phyloP scores from a whole-genome alignment of 2,113 vertebrate genomes.

The Serilophus lunatus region DNA sequence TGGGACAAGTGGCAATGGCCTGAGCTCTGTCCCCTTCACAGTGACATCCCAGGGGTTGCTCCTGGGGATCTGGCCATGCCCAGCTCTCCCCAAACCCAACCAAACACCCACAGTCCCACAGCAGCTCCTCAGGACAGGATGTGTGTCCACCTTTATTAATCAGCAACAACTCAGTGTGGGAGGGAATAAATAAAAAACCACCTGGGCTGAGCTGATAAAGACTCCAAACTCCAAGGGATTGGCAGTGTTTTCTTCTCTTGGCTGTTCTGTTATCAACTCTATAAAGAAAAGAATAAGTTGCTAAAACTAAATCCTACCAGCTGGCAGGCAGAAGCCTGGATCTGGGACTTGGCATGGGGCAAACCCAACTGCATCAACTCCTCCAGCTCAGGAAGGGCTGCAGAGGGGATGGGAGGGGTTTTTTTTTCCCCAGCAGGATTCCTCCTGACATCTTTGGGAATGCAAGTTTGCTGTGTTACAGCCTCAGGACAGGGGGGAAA shows the following conservation, averaged over 20 bases:
- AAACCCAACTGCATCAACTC: too few relatives aligned
- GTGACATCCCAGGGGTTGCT: background rate
- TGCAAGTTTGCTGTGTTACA: too few relatives aligned
- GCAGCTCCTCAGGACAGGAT: background rate
- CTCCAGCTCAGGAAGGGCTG: too few relatives aligned
- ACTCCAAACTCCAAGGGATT: background rate
- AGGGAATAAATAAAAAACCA: background rate
- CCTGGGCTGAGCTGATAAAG: background rate
- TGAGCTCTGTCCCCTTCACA: accelerated
- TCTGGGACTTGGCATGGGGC: background rate
- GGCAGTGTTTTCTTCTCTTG: background rate
- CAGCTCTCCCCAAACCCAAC: background rate
- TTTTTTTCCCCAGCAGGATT: too few relatives aligned
- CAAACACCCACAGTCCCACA: accelerated
- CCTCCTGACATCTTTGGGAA: too few relatives aligned
- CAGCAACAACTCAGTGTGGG: accelerated
- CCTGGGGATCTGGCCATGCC: background rate
- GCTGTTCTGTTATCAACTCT: background rate
- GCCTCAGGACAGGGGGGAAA: too few relatives aligned
- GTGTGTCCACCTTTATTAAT: background rate
- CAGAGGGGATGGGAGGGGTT: too few relatives aligned
- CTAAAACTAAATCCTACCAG: background rate
- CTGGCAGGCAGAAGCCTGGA: background rate
- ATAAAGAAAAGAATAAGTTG: background rate
- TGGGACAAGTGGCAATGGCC: accelerated